Evolutionary conservation across 1,140 invertebrate species (phyloP), one percentile per base, ranked within the genome.

Genomic region (Drosophila busckii): DNA sequence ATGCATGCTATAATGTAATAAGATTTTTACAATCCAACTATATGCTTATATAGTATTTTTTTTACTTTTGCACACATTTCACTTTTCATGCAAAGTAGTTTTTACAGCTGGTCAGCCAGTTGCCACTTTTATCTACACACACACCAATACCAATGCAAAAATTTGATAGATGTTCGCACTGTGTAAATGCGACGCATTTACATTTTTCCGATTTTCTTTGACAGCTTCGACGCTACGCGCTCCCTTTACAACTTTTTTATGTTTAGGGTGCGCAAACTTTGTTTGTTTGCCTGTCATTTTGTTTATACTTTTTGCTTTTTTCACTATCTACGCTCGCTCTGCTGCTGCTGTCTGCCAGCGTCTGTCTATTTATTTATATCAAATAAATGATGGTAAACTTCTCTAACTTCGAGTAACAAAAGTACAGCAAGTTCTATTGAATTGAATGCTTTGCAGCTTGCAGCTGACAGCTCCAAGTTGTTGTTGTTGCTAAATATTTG

Each of bases 151-250:
- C 19, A n/a, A 48, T 9, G 19, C 10, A 26, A 52, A 58, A 50
- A 73, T 73, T 80, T 78, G 71, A 78, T 78, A 78, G 68, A 78
- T 78, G 68, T 73, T 73, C 59, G 37, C 25, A 38, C 45, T 71
- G 73, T 70, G 53, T 59, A 52, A 80, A 64, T 64, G 63, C 53
- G 68, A 71, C 62, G 68, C 68, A 73, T 73, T 75, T 55, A 55
- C 50, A 61, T 55, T 61, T 48, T 58, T 59, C 63, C n/a, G 29
- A 64, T 68, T 73, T 78, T 64, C 53, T 49, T 56, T 37, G 31
- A 38, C 35, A 37, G 48, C 49, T 52, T 19, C 12, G 10, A 8
- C 12, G 17, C 15, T 37, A 10, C n/a, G n/a, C 19, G 7, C n/a
- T 25, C 12, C 20, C 2, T 69, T 54, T 46, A 56, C 48, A 58